Evolutionary conservation across 2,888 invertebrate genomes (phyloP).

Genomic region (Cryptus viduatorius): DNA sequence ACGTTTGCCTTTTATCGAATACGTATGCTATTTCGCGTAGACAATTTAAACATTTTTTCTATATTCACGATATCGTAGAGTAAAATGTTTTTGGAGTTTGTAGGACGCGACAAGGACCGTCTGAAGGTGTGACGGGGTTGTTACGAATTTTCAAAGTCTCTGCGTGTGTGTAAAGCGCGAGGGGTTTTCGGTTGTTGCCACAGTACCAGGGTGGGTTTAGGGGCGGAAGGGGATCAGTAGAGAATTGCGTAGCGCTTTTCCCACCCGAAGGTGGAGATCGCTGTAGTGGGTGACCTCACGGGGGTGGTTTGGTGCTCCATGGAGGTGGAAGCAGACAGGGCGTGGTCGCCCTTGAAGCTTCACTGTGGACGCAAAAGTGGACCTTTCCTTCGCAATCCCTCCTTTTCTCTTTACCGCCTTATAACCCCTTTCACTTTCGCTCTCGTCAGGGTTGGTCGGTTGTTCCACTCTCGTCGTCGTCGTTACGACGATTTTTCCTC

Average conservation of each 20-base stretch:
- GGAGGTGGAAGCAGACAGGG: constrained; percentile 81
- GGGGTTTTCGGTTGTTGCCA: constrained; percentile 72
- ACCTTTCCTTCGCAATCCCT: constrained; percentile 71
- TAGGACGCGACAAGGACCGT: constrained; percentile 18
- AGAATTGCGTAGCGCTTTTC: constrained; percentile 74
- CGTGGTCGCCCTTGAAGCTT: constrained; percentile 83
- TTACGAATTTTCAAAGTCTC: neutral
- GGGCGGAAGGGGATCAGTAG: neutral
- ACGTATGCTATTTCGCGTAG: neutral
- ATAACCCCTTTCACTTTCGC: constrained; percentile 25
- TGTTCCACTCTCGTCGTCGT: constrained; percentile 43
- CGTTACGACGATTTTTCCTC: constrained; percentile 29
- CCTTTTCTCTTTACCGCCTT: constrained; percentile 57
- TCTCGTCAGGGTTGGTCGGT: neutral
- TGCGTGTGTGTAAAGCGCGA: neutral
- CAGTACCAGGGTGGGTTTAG: constrained; percentile 70
- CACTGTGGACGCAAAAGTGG: constrained; percentile 76
- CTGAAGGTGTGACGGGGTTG: neutral
- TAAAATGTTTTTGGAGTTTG: constrained; percentile 5
- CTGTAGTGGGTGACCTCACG: constrained; percentile 65
- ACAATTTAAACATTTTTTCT: neutral
- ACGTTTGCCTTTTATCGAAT: neutral
- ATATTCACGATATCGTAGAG: neutral
- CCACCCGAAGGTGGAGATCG: constrained; percentile 10
- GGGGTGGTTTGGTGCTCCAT: constrained; percentile 65